Percentiles rank a stretch among this genome's conserved stretches.
These are phyloP conservation scores for Vanessa atalanta DNA, from an alignment of 1,140 invertebrate genomes.

Conservation along the genomic window DNA sequence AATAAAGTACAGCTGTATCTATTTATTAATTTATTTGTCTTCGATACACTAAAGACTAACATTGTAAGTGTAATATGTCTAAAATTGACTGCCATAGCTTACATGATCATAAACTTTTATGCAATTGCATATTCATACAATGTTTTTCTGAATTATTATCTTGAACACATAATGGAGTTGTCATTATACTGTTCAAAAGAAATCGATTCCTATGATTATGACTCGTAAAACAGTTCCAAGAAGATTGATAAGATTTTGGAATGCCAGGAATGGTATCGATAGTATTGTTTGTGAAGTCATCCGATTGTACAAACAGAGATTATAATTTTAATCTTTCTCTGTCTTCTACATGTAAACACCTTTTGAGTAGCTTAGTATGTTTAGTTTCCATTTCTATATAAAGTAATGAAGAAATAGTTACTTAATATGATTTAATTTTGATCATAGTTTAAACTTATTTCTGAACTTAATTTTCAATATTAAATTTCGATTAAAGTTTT, in stretches of 20 bases:
- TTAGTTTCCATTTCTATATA: too few species aligned
- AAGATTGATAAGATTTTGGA: conserved; percentile 32
- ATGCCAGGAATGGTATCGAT: conserved; percentile 26
- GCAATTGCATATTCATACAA: too few species aligned
- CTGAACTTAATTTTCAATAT: too few species aligned
- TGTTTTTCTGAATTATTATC: neutral
- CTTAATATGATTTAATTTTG: too few species aligned
- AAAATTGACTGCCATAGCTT: too few species aligned
- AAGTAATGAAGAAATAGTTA: too few species aligned
- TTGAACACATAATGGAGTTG: neutral
- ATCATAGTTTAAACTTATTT: too few species aligned
- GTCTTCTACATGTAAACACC: neutral
- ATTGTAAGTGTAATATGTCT: neutral
- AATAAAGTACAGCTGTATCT: neutral
- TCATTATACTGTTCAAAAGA: conserved; percentile 2
- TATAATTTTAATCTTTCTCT: conserved; percentile 12
- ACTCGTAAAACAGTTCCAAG: conserved; percentile 15
- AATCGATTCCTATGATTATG: conserved; percentile 14
- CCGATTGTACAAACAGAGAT: conserved; percentile 18
- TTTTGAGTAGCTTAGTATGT: conserved; percentile 12
- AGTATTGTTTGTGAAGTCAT: conserved; percentile 27
- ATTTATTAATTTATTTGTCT: neutral
- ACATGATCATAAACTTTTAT: neutral
- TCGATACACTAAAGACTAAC: too few species aligned
- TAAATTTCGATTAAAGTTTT: too few species aligned